These are phyloP conservation scores for Mugil cephalus DNA, from an alignment of 2,113 vertebrate species.

Conservation along the genomic window DNA sequence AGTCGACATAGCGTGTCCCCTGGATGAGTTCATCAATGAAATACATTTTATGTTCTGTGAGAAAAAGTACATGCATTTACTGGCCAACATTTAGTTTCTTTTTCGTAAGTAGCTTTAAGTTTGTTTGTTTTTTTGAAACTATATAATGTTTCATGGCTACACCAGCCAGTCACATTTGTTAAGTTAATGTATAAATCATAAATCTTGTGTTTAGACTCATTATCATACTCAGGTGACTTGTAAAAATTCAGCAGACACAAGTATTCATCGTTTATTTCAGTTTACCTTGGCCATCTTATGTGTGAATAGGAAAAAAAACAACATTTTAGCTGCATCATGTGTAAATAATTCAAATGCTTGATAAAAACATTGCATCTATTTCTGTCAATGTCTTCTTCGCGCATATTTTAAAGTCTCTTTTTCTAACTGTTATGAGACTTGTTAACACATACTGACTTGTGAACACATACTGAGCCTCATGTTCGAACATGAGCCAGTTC, in stretches of 20 bases:
- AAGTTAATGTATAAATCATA: no score
- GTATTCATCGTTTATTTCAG: slow-evolving; percentile 10
- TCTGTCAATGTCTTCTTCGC: not conserved
- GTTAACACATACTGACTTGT: not conserved
- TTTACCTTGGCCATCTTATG: not conserved
- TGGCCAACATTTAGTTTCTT: no score
- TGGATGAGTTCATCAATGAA: no score
- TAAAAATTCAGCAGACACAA: not conserved
- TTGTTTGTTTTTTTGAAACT: no score
- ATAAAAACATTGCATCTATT: not conserved
- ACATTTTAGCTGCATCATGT: slow-evolving; percentile 10
- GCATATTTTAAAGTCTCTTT: not conserved
- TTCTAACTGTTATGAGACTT: not conserved
- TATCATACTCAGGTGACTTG: not conserved
- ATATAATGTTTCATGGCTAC: no score
- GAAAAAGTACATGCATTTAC: no score
- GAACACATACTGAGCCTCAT: slow-evolving; percentile 1
- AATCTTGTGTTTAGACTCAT: no score
- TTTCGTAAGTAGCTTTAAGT: no score
- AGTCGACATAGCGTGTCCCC: no score
- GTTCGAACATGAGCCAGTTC: not conserved
- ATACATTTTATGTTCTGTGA: no score
- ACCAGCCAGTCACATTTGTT: no score
- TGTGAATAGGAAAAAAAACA: not conserved
- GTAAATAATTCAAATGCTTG: not conserved